Conservation (phyloP, 2,797 vertebrate genomes). For the Parambassis ranga region DNA sequence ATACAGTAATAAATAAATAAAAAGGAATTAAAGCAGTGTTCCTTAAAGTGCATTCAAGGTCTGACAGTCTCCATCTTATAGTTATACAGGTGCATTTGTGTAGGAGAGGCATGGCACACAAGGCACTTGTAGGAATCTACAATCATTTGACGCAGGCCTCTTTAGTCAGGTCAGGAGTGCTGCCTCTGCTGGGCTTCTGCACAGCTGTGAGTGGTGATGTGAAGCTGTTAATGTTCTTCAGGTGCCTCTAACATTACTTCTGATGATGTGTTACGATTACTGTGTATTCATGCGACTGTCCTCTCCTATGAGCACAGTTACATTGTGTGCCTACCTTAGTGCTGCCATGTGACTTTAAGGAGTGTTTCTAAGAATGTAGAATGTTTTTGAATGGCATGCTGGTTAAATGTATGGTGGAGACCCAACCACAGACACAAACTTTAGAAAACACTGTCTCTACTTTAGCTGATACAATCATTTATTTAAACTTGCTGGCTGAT, state of each 20-base stretch:
- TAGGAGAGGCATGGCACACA: conserved; percentile 3
- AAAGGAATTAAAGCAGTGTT: conserved; percentile 39
- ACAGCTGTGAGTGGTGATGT: no score
- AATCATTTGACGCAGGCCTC: conserved; percentile 5
- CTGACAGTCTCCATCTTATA: conserved; percentile 15
- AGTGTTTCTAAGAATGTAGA: background rate
- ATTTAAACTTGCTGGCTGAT: no score
- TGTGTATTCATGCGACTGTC: no score
- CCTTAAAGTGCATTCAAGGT: conserved; percentile 68
- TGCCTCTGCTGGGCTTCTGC: no score
- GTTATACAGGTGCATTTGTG: conserved; percentile 1
- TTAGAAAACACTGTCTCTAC: background rate
- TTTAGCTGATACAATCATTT: background rate
- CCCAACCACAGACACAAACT: no score
- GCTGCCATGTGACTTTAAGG: background rate
- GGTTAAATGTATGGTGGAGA: background rate
- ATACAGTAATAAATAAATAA: conserved; percentile 28
- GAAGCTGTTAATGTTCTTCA: no score
- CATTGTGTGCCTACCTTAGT: no score
- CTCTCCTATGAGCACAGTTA: no score
- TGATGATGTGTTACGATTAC: no score
- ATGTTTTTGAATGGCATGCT: background rate
- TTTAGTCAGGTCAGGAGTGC: conserved; percentile 8
- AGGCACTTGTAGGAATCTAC: conserved; percentile 35
- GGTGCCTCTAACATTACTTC: no score